These are phyloP conservation scores for Galerucella nymphaeae DNA, from an alignment of 2,888 invertebrate genomes.

Conservation along the genomic window DNA sequence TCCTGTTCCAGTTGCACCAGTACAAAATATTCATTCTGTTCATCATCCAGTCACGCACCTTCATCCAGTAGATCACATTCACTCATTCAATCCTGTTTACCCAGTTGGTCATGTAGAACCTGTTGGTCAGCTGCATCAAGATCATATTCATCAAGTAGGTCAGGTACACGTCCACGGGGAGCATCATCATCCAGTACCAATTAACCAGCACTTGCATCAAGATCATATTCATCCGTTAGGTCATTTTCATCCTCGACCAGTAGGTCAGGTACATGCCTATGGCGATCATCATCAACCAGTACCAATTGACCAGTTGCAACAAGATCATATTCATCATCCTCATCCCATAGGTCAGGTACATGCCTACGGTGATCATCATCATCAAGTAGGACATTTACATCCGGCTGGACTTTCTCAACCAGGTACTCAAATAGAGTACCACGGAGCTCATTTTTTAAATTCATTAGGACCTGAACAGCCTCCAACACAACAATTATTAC, in stretches of 20 bases:
- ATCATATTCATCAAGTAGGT: conserved; percentile 7
- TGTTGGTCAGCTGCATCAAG: neutral
- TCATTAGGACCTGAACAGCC: conserved; percentile 37
- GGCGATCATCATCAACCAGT: neutral
- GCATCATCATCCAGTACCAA: neutral
- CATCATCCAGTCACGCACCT: conserved; percentile 13
- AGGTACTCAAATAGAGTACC: conserved; percentile 44
- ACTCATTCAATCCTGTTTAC: neutral
- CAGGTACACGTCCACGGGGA: conserved; percentile 5
- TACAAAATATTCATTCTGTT: conserved; percentile 37
- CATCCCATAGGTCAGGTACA: neutral
- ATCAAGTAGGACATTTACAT: conserved; percentile 16
- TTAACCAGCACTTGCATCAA: neutral
- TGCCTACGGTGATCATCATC: conserved; percentile 15
- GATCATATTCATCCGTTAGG: conserved; percentile 6
- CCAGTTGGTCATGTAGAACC: conserved; percentile 10
- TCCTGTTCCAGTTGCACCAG: conserved; percentile 26
- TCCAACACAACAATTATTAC: conserved; percentile 40
- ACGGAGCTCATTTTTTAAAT: conserved; percentile 46
- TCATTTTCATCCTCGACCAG: neutral
- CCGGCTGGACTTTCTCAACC: neutral
- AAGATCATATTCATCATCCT: conserved; percentile 1
- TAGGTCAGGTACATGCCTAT: conserved; percentile 14
- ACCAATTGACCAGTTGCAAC: neutral
- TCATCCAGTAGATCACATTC: conserved; percentile 7